Evolutionary conservation across 2,113 vertebrate species (phyloP).

Genomic region (Clupea harengus): DNA sequence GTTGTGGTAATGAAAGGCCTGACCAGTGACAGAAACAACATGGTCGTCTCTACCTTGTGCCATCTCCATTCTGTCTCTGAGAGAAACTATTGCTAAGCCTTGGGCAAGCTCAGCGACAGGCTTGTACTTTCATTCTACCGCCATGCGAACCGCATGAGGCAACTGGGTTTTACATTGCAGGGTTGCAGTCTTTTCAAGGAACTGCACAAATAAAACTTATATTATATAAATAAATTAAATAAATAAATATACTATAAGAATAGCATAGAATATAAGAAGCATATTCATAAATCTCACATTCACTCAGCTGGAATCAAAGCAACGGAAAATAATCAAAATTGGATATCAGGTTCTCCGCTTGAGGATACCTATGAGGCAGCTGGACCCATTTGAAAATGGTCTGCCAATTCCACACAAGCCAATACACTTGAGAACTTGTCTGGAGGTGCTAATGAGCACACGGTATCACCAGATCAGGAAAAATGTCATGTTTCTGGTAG

Average conservation of each 20-base stretch:
- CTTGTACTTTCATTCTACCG: not conserved
- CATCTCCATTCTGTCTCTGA: not conserved
- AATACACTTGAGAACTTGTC: not conserved
- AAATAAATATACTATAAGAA: no score
- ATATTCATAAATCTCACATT: not conserved
- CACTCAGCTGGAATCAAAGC: not conserved
- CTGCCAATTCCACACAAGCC: not conserved
- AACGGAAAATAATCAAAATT: not conserved
- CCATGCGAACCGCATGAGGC: not conserved
- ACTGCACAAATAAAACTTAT: not conserved
- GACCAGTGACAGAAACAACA: not conserved
- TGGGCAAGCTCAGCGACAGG: not conserved
- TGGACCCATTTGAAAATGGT: not conserved
- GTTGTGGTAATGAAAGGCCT: constrained; percentile 10
- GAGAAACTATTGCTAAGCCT: not conserved
- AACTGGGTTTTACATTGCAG: not conserved
- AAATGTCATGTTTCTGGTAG: constrained; percentile 16
- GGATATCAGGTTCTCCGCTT: not conserved
- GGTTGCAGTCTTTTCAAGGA: not conserved
- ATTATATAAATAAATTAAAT: no score
- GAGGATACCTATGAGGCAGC: not conserved
- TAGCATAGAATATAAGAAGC: not conserved
- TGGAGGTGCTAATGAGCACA: constrained; percentile 8
- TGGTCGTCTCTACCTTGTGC: not conserved
- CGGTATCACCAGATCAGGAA: constrained; percentile 2